A percentile compares a stretch with the other conserved stretches of the same genome.
These are phyloP conservation scores for Anableps anableps DNA, from an alignment of 2,797 vertebrate species.

Conservation along the genomic window DNA sequence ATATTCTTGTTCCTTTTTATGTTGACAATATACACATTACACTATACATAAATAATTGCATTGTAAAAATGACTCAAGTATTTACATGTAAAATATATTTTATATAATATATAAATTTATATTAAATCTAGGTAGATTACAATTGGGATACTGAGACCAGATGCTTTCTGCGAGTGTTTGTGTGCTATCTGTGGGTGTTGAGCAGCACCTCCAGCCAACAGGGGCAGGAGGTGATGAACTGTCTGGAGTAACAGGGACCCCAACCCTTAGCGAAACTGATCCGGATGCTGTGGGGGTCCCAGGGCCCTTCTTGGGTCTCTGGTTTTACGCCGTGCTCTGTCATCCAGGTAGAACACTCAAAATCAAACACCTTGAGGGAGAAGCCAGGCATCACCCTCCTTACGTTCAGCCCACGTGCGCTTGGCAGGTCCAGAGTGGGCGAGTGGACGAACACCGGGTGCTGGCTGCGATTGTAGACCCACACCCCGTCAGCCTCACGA, in stretches of 20 bases:
- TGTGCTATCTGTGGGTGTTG: constrained; percentile 88
- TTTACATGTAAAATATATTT: constrained; percentile 99
- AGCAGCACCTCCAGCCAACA: constrained; percentile 98
- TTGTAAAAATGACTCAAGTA: constrained; percentile 99
- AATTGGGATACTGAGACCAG: constrained; percentile 84
- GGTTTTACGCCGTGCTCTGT: constrained; percentile 83
- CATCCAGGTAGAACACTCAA: constrained; percentile 88
- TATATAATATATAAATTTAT: constrained; percentile 97
- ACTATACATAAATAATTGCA: constrained; percentile 99
- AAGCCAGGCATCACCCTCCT: constrained; percentile 95
- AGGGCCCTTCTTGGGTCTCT: constrained; percentile 89
- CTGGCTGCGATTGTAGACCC: constrained; percentile 96
- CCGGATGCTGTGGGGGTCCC: constrained; percentile 94
- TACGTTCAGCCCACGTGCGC: constrained; percentile 86
- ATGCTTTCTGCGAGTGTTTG: constrained; percentile 44
- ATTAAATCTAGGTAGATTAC: constrained; percentile 99
- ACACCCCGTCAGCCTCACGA: constrained; percentile 93
- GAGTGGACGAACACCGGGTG: constrained; percentile 99
- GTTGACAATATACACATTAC: constrained; percentile 97
- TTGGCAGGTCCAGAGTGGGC: constrained; percentile 91
- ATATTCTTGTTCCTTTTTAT: constrained; percentile 88
- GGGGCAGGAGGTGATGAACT: constrained; percentile 97
- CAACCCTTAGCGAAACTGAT: constrained; percentile 99
- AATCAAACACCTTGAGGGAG: constrained; percentile 97
- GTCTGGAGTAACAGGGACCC: constrained; percentile 96